phyloP scores from a whole-genome alignment of 2,888 invertebrate species.

The Tiphia femorata region DNA sequence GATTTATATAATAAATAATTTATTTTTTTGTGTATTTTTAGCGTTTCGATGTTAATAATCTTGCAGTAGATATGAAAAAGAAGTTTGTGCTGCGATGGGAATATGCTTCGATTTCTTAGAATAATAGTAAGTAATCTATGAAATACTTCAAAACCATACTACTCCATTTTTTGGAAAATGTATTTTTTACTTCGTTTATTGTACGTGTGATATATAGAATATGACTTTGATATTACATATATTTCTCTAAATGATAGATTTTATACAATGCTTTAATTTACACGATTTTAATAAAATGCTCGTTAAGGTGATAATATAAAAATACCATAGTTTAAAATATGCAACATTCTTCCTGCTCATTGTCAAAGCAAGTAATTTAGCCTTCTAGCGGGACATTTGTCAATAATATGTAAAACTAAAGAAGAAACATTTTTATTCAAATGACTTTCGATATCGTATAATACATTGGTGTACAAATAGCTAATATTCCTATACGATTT shows the following conservation, averaged over 20 bases:
- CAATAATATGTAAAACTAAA: slow-evolving; percentile 19
- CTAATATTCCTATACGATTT: slow-evolving; percentile 31
- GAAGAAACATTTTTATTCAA: slow-evolving; percentile 42
- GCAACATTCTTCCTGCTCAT: not conserved
- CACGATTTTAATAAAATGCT: not conserved
- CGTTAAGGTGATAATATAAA: too few species aligned
- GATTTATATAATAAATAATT: not conserved
- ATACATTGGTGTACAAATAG: slow-evolving; percentile 37
- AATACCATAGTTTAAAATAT: too few species aligned
- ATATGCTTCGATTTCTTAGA: slow-evolving; percentile 7
- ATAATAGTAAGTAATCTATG: not conserved
- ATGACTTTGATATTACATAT: not conserved
- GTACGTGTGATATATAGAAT: too few species aligned
- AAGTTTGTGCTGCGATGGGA: slow-evolving; percentile 47
- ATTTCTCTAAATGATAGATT: not conserved
- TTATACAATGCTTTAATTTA: not conserved
- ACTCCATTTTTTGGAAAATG: not conserved
- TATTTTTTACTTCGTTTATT: not conserved
- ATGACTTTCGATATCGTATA: slow-evolving; percentile 40
- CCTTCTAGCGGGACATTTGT: not conserved
- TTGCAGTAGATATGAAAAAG: slow-evolving; percentile 43
- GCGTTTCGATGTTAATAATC: slow-evolving; percentile 41
- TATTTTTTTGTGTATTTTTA: slow-evolving; percentile 33
- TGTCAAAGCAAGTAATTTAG: not conserved
- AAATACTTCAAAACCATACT: not conserved